Evolutionary conservation across 35 echinoderm and acorn worm species (phyloP), one percentile per base, ranked within the genome.

Genomic region (Acanthaster planci): DNA sequence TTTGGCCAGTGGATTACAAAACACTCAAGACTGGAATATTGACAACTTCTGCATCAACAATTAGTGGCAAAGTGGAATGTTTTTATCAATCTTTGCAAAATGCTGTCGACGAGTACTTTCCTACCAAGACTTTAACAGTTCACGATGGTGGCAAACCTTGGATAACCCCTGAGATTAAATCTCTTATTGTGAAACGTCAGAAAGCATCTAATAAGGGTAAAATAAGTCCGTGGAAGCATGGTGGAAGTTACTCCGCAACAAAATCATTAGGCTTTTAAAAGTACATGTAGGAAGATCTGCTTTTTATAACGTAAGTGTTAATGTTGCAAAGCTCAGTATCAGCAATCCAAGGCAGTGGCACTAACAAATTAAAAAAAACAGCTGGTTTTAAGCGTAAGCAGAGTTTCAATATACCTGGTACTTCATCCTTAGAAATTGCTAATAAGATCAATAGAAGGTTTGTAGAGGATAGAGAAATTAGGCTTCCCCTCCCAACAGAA

Each of bases 1-100:
- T 86, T 87, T 87, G 76, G 85, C n/a, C n/a, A 10, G 21, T 87
- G 85, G 85, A 87, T 80, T 53, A 37, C 36, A 77, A 23, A 8
- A 0, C n/a, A n/a, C n/a, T n/a, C 38, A 53, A 42, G 52, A 87
- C 32, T 78, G 85, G 76, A 18, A 27, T 40, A 51, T 39, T 9
- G 19, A 26, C 4, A 51, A 21, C n/a, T 38, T 30, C 31, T 21
- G 21, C 40, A 21, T 22, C 21, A 19, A 37, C 22, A 42, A 23
- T 27, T 19, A 80, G 18, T 38, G 26, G n/a, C 8, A 80, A 80
- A 40, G 8, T 38, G 51, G 3, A 6, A 23, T 34, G 38, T 17
- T 59, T 59, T 14, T 59, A 21, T 7, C 56, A 59, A 21, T 59
- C 17, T 80, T 27, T 40, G 40, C 78, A 38, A 39, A 80, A 80